A percentile compares a stretch with the other conserved stretches of the same genome.
phyloP scores from a whole-genome alignment of 2,888 invertebrate genomes.

The Corythucha ciliata region DNA sequence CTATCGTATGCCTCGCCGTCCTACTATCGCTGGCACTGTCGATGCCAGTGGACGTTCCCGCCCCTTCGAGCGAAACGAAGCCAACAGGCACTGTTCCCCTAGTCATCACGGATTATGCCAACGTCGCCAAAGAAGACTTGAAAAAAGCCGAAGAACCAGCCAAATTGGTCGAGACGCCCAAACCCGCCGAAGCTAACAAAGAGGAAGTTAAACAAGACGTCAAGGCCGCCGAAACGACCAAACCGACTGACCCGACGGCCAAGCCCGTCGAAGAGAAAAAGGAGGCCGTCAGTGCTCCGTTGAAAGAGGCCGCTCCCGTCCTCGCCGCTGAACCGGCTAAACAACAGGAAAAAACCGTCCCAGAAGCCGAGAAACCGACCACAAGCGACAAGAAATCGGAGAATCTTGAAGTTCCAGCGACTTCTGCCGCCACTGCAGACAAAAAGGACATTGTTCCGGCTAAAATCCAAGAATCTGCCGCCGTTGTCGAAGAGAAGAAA shows the following conservation, averaged over 20 bases:
- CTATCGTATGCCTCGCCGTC: conserved; percentile 26
- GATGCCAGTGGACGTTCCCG: conserved; percentile 28
- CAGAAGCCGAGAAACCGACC: conserved; percentile 28
- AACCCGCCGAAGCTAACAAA: neutral
- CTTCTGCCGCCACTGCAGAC: no score
- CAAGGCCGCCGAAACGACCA: conserved; percentile 4
- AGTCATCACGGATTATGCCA: conserved; percentile 43
- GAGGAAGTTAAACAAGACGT: conserved; percentile 12
- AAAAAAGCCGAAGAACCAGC: conserved; percentile 18
- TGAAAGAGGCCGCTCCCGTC: conserved; percentile 39
- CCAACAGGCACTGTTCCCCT: conserved; percentile 40
- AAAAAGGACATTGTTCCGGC: no score
- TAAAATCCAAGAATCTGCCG: conserved; percentile 17
- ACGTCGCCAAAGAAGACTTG: conserved; percentile 38
- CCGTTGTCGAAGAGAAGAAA: conserved; percentile 36
- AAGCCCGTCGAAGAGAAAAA: conserved; percentile 12
- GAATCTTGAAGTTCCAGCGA: conserved; percentile 24
- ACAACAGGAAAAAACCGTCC: conserved; percentile 33
- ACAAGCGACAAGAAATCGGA: conserved; percentile 22
- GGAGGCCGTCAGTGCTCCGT: neutral
- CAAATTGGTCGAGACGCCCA: neutral
- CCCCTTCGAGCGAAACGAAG: conserved; percentile 22
- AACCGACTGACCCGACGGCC: conserved; percentile 10
- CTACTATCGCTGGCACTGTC: conserved; percentile 27
- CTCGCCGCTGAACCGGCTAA: conserved; percentile 33